Conservation (phyloP, 2,888 invertebrate species). For the Parnassius orleans region DNA sequence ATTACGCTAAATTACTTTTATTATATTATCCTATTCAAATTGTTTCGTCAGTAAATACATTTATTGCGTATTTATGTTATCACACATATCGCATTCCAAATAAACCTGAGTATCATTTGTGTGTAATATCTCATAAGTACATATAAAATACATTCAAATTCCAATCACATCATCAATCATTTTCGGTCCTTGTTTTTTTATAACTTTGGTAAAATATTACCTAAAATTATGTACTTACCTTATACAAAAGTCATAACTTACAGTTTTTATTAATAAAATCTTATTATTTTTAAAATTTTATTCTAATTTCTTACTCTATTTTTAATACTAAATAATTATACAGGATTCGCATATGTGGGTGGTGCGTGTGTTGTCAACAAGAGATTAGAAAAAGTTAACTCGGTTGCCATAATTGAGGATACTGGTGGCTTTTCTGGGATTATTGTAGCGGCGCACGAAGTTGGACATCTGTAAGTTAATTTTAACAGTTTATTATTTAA, state of each 20-base stretch:
- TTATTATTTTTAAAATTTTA: not conserved
- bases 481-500: too few species aligned
- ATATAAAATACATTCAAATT: not conserved
- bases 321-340: constrained; percentile 25
- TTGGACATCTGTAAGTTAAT: constrained; percentile 94
- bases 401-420: constrained; percentile 97
- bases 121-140: not conserved
- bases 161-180: constrained; percentile 3
- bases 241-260: not conserved
- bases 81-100: not conserved
- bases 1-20: constrained; percentile 13
- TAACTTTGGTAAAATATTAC: not conserved
- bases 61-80: constrained; percentile 12
- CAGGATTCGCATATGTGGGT: constrained; percentile 97
- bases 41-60: constrained; percentile 15
- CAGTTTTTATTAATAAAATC: not conserved
- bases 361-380: constrained; percentile 98
- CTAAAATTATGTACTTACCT: not conserved
- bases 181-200: constrained; percentile 4
- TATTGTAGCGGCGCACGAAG: constrained; percentile 97
- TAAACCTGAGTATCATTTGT: constrained; percentile 1
- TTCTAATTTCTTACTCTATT: not conserved
- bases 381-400: constrained; percentile 96
- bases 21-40: constrained; percentile 3
- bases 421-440: constrained; percentile 98